A percentile compares a stretch with the other conserved stretches of the same genome.
Conservation (phyloP, 2,113 vertebrate genomes). For the Ursus arctos region DNA sequence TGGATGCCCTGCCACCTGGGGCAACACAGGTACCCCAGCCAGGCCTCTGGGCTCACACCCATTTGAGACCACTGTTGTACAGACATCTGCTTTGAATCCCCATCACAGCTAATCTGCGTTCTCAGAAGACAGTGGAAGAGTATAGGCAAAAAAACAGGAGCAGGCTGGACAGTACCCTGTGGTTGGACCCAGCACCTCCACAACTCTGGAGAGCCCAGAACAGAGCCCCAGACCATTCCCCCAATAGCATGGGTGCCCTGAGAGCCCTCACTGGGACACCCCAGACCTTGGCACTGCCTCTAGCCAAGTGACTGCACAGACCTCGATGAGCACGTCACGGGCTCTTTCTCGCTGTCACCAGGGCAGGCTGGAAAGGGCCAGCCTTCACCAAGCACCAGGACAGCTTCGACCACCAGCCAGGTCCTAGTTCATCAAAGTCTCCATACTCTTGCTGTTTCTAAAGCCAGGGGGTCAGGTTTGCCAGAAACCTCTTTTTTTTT, state of each 20-base stretch:
- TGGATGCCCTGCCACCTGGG: accelerated
- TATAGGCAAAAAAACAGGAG: accelerated
- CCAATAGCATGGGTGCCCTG: accelerated
- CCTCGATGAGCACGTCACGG: accelerated
- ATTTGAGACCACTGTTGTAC: accelerated
- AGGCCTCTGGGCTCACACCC: accelerated
- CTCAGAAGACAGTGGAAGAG: accelerated
- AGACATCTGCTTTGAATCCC: background rate
- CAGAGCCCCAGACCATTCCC: accelerated
- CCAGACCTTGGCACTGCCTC: background rate
- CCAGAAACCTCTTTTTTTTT: background rate
- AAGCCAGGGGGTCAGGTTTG: background rate
- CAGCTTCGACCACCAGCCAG: background rate
- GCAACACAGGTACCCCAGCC: background rate
- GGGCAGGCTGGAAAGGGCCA: background rate
- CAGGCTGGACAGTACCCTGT: accelerated
- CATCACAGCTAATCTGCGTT: accelerated
- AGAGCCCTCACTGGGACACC: background rate
- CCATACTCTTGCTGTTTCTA: background rate
- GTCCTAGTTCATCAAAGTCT: too few relatives aligned
- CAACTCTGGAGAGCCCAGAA: background rate
- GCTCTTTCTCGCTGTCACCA: background rate
- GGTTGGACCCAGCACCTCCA: background rate
- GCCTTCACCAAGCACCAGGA: background rate
- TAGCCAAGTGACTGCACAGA: background rate